Evolutionary conservation across 2,888 invertebrate genomes (phyloP), one percentile per base, ranked within the genome.

Genomic region (Drosophila paranaensis): DNA sequence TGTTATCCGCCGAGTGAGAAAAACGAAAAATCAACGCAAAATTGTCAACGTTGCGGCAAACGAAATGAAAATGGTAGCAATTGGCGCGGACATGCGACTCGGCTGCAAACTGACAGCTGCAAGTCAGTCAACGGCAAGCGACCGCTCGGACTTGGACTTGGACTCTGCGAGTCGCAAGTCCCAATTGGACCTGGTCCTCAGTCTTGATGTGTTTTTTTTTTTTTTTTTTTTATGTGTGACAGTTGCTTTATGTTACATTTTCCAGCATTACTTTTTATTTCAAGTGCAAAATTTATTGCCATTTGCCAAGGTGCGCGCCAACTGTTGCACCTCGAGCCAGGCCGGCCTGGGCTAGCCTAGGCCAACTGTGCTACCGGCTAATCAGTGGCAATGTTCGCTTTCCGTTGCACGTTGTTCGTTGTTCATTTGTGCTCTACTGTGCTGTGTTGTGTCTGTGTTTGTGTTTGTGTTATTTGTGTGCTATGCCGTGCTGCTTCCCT

Each of bases 51-150:
- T 67, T 60, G 75, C 56, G 57, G 64, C 81, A 85, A 88, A 82
- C 71, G 86, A 86, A 89, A 90, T 90, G 86, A 90, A 86, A 90
- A 86, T 86, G 84, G 86, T 86, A 86, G 86, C 89, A 87, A 90
- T 90, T 87, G 89, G 63, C 58, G 77, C 58, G 62, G 77, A 88
- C 86, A 88, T 87, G 89, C 89, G 74, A 83, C 90, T 71, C 83
- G 81, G 89, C 76, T 74, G 77, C 77, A 67, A 81, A 89, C 84
- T 86, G 86, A 84, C 89, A 86, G 89, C 81, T 84, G 88, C 79
- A 71, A 87, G 89, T 89, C 82, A 79, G 82, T 89, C 87, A 88
- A 66, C 71, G 53, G 46, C 46, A 8, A 8, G 6, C 45, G 43
- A 53, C 54, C 16, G 25, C 40, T 64, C 33, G 39, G 43, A 69